Evolutionary conservation across 2,797 vertebrate genomes (phyloP).

Genomic region (Falco cherrug): DNA sequence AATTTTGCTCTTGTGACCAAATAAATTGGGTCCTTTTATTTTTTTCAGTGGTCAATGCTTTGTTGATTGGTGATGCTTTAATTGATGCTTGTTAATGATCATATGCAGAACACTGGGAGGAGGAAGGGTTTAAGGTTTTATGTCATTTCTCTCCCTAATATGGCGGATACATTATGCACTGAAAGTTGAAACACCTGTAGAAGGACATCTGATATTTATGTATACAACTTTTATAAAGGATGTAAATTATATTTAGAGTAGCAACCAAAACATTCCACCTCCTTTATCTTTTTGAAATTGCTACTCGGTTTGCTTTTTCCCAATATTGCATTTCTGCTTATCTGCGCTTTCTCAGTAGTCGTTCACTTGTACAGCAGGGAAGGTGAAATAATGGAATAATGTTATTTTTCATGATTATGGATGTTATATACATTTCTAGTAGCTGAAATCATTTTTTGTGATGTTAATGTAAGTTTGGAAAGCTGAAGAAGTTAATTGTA

Average conservation of each 20-base stretch:
- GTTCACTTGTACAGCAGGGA: not conserved
- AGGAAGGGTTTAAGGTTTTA: not conserved
- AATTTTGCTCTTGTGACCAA: not conserved
- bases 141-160: not conserved
- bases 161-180: not conserved
- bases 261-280: not conserved
- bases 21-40: not conserved
- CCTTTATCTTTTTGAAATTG: not conserved
- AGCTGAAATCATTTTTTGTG: not conserved
- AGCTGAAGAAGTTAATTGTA: not conserved
- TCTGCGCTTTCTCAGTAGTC: rapidly evolving
- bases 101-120: not conserved
- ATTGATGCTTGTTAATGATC: not conserved
- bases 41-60: not conserved
- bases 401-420: not conserved
- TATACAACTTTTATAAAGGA: not conserved
- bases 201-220: not conserved
- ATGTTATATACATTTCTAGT: not conserved
- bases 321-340: not conserved
- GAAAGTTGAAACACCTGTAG: not conserved
- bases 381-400: not conserved
- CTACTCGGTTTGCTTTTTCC: not conserved
- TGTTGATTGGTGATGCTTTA: not conserved
- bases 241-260: not conserved
- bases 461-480: not conserved